Evolutionary conservation across 53 echinoderm and acorn worm genomes (phyloP).

Genomic region (Holothuria leucospilota): DNA sequence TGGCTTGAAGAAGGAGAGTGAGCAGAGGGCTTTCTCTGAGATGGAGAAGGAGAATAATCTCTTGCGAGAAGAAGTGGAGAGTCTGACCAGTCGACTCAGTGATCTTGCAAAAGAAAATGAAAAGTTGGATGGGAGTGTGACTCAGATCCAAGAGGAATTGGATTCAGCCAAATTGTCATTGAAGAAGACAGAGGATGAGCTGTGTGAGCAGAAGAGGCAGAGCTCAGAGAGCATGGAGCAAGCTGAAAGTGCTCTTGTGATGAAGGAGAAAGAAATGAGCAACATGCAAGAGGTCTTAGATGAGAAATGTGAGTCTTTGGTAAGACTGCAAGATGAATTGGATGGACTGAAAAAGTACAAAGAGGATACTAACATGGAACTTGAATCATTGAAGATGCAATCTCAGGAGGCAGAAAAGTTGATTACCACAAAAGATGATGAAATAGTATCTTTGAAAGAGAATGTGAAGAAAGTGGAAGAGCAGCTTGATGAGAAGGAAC

Average conservation of each 20-base stretch:
- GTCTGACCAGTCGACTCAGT: constrained; percentile 17
- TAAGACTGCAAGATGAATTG: constrained; percentile 37
- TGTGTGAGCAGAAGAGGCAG: constrained; percentile 24
- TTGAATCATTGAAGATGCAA: constrained; percentile 40
- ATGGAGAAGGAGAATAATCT: constrained; percentile 43
- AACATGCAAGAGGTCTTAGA: constrained; percentile 48
- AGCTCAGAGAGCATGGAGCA: constrained; percentile 31
- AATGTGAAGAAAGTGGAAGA: constrained; percentile 48
- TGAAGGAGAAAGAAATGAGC: constrained; percentile 59
- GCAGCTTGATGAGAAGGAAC: constrained; percentile 56
- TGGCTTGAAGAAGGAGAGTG: constrained; percentile 5
- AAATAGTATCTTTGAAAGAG: constrained; percentile 41
- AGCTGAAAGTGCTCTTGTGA: constrained; percentile 14
- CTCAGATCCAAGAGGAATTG: constrained; percentile 29
- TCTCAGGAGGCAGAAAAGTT: constrained; percentile 61
- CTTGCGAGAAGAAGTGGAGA: constrained; percentile 51
- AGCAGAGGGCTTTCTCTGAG: constrained; percentile 54
- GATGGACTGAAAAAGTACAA: constrained; percentile 15
- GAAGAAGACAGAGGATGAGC: constrained; percentile 39
- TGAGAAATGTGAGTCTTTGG: constrained; percentile 47
- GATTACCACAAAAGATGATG: constrained; percentile 57
- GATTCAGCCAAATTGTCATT: constrained; percentile 15
- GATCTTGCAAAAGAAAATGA: constrained; percentile 43
- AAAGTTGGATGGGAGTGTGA: constrained; percentile 36
- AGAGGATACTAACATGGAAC: constrained; percentile 40